Evolutionary conservation across 1,140 invertebrate species (phyloP).

Genomic region (Periplaneta americana): DNA sequence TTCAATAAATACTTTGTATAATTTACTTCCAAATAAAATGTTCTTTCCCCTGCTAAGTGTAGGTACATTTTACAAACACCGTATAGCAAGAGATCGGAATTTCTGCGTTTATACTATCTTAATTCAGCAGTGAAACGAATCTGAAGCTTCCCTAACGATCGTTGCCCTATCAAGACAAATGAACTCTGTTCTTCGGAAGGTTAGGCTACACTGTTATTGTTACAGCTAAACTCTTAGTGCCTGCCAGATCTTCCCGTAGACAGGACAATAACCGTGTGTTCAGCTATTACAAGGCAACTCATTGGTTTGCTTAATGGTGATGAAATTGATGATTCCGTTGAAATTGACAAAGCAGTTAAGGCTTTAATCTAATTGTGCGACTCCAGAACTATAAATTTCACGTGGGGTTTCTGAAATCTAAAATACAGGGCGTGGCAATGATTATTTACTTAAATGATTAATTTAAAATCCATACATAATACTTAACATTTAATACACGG

Average conservation of each 20-base stretch:
- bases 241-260: background rate
- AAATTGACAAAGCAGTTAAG: background rate
- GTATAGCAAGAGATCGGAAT: no score
- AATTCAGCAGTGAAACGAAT: background rate
- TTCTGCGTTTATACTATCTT: no score
- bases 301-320: background rate
- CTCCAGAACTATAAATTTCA: no score
- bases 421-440: no score
- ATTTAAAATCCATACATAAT: no score
- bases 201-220: background rate
- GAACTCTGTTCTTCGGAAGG: background rate
- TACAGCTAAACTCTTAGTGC: background rate
- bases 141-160: background rate
- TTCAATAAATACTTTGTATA: no score
- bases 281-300: background rate
- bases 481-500: no score
- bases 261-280: background rate
- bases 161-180: background rate
- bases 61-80: no score
- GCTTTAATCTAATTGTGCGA: background rate
- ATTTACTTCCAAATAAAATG: no score
- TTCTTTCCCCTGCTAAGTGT: no score
- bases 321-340: background rate
- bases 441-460: no score
- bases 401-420: no score